These are phyloP conservation scores for Drosophila parthenogenetica DNA, from an alignment of 2,888 invertebrate genomes.

Conservation along the genomic window DNA sequence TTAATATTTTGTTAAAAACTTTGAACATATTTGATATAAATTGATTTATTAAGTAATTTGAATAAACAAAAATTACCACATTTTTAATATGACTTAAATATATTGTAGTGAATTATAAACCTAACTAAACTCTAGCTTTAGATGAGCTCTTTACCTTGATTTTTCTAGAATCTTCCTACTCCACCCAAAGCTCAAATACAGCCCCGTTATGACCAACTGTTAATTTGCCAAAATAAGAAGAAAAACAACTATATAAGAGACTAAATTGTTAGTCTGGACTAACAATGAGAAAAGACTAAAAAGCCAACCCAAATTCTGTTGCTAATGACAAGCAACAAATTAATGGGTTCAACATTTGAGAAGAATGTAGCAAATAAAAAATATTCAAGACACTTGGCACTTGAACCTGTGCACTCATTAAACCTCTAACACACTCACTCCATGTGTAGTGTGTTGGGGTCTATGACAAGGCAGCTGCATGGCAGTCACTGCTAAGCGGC, in stretches of 20 bases:
- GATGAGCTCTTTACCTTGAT: too few species aligned
- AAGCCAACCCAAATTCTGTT: constrained; percentile 49
- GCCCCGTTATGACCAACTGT: constrained; percentile 41
- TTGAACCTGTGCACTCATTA: constrained; percentile 78
- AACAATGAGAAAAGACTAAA: constrained; percentile 50
- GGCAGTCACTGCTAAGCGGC: constrained; percentile 43
- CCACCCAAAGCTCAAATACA: background rate
- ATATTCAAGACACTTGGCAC: constrained; percentile 74
- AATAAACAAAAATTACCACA: too few species aligned
- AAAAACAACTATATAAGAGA: background rate
- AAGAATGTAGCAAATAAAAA: constrained; percentile 75
- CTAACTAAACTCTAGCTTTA: too few species aligned
- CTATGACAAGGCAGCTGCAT: constrained; percentile 52
- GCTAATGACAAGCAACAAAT: constrained; percentile 62
- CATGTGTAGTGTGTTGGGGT: constrained; percentile 33
- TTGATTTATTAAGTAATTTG: too few species aligned
- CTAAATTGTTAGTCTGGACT: constrained; percentile 12
- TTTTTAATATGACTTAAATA: too few species aligned
- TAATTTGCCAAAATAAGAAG: constrained; percentile 25
- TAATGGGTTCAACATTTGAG: constrained; percentile 70
- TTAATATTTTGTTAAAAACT: too few species aligned
- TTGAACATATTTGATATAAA: too few species aligned
- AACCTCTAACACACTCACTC: constrained; percentile 21
- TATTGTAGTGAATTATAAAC: too few species aligned
- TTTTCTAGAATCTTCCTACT: background rate